Conservation (phyloP, 1,140 invertebrate genomes). For the Bombus turneri region DNA sequence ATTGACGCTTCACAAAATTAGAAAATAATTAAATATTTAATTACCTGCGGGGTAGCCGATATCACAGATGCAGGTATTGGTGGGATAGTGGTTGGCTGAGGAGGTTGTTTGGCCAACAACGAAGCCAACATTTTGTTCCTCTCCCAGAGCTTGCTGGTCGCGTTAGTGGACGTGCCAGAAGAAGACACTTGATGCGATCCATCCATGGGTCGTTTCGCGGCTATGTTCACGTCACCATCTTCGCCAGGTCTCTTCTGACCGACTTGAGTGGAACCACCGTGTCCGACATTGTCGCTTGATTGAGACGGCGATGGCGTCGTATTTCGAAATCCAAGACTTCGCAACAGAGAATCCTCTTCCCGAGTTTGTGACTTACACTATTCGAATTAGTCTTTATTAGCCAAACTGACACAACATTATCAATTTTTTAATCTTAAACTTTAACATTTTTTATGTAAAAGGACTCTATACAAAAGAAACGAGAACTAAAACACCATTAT, state of each 20-base stretch:
- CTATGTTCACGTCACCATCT: constrained; percentile 85
- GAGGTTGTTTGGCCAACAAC: constrained; percentile 90
- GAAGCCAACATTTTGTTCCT: constrained; percentile 94
- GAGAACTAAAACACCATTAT: too few relatives aligned
- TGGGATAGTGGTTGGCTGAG: constrained; percentile 87
- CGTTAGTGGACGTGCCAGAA: constrained; percentile 77
- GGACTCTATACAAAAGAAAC: neutral
- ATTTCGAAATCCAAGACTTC: constrained; percentile 85
- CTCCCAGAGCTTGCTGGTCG: constrained; percentile 88
- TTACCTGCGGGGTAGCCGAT: constrained; percentile 85
- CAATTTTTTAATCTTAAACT: neutral
- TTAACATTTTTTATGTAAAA: too few relatives aligned
- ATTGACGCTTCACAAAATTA: too few relatives aligned
- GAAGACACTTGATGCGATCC: constrained; percentile 83
- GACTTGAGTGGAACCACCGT: constrained; percentile 80
- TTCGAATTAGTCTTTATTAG: neutral
- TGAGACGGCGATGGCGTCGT: constrained; percentile 82
- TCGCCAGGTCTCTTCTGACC: constrained; percentile 87
- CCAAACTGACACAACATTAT: too few relatives aligned
- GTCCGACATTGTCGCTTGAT: constrained; percentile 72
- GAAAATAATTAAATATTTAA: too few relatives aligned
- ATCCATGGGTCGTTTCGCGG: constrained; percentile 83
- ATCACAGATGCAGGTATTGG: constrained; percentile 86
- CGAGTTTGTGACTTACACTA: constrained; percentile 67
- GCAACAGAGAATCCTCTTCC: constrained; percentile 84